These are phyloP conservation scores for Ecliptopera silaceata DNA, from an alignment of 2,888 invertebrate genomes.

Conservation along the genomic window DNA sequence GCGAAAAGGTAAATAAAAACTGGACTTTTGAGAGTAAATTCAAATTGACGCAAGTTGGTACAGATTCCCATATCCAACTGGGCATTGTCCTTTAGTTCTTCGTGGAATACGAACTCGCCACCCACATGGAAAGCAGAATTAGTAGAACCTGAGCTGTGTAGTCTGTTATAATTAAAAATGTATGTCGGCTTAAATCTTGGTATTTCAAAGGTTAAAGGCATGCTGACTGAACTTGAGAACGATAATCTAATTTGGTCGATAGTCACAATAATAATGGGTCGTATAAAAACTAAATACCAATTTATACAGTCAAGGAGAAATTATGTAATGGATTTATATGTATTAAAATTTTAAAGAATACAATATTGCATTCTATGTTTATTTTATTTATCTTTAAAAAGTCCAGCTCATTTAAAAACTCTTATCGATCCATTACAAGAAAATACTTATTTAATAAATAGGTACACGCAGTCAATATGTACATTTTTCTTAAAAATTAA, in stretches of 20 bases:
- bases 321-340: background rate
- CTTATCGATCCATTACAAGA: constrained; percentile 18
- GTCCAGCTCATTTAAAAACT: constrained; percentile 12
- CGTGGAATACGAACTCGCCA: too few species aligned
- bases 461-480: constrained; percentile 45
- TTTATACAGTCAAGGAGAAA: constrained; percentile 24
- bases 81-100: too few species aligned
- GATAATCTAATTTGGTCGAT: constrained; percentile 34
- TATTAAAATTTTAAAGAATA: constrained; percentile 3
- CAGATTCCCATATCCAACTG: too few species aligned
- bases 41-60: too few species aligned
- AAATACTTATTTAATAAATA: constrained; percentile 31
- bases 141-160: too few species aligned
- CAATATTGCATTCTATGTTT: background rate
- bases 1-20: too few species aligned
- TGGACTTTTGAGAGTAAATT: too few species aligned
- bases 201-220: constrained; percentile 29
- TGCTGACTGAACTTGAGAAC: constrained; percentile 20
- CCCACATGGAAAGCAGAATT: too few species aligned
- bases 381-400: constrained; percentile 13
- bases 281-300: constrained; percentile 23
- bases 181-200: background rate
- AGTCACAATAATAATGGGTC: constrained; percentile 20
- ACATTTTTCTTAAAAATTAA: constrained; percentile 44
- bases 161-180: background rate